Evolutionary conservation across 2,888 invertebrate genomes (phyloP), one percentile per base, ranked within the genome.

Genomic region (Tachina grossa): DNA sequence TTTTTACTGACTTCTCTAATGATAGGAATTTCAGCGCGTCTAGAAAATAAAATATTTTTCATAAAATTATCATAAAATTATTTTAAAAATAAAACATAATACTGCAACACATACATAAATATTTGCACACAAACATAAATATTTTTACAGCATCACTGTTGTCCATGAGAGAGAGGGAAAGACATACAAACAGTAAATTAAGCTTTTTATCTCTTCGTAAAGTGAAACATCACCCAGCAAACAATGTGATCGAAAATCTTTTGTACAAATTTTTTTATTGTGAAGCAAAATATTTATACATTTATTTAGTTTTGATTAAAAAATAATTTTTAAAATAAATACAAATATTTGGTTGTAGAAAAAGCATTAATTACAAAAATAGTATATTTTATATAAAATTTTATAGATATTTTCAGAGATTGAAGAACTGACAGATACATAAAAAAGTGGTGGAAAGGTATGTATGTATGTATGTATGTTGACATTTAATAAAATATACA

Each of bases 11-110:
- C 88, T 76, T 89, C 91, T 82, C 66, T 87, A 16, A 89, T 87
- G 57, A 91, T 88, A 10, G 90, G 90, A 51, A 91, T 89, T 43
- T 71, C 88, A 61, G 87, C 83, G 45, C 91, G 90, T 31, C 91
- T 91, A 82, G 43, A 81, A 84, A 79, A 53, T 43, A 41, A 71
- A 75, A 69, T 74, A 49, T 45, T 69, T 71, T 61, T 69, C 76
- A 71, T 66, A 22, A 61, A 66, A 65, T 69, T 45, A 53, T 11
- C 53, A 65, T 71, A 69, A 16, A 72, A 51, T n/a, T n/a, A n/a
- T n/a, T 71, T 31, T 31, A 31, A 31, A 5, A 31, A n/a, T n/a
- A 31, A 13, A 53, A 68, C 14, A 22, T 31, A 47, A 72, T 66
- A 76, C 77, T 39, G 49, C 2, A 87, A 63, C 39, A 81, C 31